Evolutionary conservation across 2,888 invertebrate species (phyloP), one percentile per base, ranked within the genome.

Genomic region (Tridacna gigas): DNA sequence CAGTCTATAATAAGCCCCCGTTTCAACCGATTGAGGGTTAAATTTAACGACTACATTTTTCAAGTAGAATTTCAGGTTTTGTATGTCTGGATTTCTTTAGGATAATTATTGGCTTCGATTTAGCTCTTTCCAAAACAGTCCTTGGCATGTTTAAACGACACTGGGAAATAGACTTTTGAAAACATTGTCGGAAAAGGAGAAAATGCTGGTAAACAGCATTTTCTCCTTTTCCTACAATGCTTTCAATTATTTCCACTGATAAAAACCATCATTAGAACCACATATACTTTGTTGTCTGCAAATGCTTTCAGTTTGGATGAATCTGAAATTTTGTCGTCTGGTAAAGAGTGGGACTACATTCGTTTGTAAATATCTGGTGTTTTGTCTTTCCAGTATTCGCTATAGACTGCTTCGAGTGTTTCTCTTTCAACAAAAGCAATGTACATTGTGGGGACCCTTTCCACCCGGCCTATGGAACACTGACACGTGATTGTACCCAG

Each of bases 351-450:
- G 18, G n/a, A n/a, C n/a, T n/a, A n/a, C n/a, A n/a, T n/a, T n/a
- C n/a, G n/a, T n/a, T n/a, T n/a, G n/a, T n/a, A n/a, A n/a, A n/a
- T n/a, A n/a, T n/a, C n/a, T n/a, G n/a, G 37, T 37, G 7, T 69
- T 76, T 45, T 63, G 20, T 85, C 26, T 56, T 88, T 87, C 67
- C 86, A 89, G 88, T 74, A 15, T 51, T 71, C 15, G 82, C 79
- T 2, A 95, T 96, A 80, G 95, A 95, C 86, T 96, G 96, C 89
- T 96, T 95, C 92, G 94, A 94, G 26, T 96, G 96, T 89, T 94
- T 95, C 22, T 96, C 96, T 0, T 91, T 94, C 79, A 96, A 96
- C 90, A 94, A 94, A 60, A 95, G 95, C 79, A 95, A 96, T 89
- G 88, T 91, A 3, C 92, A 93, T 81, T 96, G 96, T 86, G 95